Percentiles rank a stretch among this genome's conserved stretches.
These are phyloP conservation scores for Ranitomeya imitator DNA, from an alignment of 2,113 vertebrate genomes.

Conservation along the genomic window DNA sequence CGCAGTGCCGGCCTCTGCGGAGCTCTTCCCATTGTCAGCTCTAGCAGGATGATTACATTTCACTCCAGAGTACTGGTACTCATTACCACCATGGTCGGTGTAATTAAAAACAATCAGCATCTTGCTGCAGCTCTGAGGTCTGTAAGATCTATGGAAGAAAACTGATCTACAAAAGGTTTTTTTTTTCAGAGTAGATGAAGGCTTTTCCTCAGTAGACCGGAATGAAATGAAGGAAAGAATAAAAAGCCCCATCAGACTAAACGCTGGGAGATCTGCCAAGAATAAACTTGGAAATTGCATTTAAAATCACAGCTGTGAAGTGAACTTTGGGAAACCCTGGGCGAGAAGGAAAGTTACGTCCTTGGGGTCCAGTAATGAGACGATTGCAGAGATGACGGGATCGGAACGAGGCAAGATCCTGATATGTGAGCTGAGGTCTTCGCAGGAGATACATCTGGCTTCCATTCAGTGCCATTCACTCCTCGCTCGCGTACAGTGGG, in stretches of 20 bases:
- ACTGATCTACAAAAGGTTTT: constrained; percentile 56
- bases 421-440: neutral
- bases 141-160: constrained; percentile 53
- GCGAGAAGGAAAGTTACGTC: constrained; percentile 55
- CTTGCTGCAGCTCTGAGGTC: constrained; percentile 53
- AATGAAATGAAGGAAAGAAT: constrained; percentile 64
- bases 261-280: constrained; percentile 65
- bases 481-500: neutral
- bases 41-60: constrained; percentile 58
- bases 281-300: constrained; percentile 61
- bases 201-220: constrained; percentile 61
- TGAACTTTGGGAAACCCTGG: constrained; percentile 56
- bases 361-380: constrained; percentile 59
- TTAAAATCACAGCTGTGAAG: constrained; percentile 62
- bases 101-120: constrained; percentile 61
- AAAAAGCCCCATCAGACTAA: constrained; percentile 60
- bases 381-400: constrained; percentile 59
- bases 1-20: neutral
- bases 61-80: constrained; percentile 59
- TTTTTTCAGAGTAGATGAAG: constrained; percentile 63
- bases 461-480: neutral
- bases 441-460: neutral
- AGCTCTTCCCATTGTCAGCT: constrained; percentile 45
- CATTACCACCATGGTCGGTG: constrained; percentile 51
- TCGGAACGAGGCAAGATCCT: neutral